Evolutionary conservation across 1,140 invertebrate species (phyloP).

Genomic region (Diorhabda carinulata): DNA sequence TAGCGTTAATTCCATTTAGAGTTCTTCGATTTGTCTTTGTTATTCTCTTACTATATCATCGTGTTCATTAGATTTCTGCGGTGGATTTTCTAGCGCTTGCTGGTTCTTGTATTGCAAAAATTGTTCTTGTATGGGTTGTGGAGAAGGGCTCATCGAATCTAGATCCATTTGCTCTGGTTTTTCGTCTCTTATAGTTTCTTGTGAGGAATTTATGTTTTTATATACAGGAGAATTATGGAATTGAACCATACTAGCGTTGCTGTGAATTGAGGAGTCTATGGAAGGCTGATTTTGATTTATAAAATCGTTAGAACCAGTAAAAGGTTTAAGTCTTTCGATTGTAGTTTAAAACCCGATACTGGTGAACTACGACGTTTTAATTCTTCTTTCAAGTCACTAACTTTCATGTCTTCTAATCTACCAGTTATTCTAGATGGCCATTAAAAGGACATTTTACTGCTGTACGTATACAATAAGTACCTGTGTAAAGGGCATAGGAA

Average conservation of each 20-base stretch:
- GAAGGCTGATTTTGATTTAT: conserved; percentile 30
- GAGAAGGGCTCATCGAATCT: conserved; percentile 36
- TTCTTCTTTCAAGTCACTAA: conserved; percentile 90
- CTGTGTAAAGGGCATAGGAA: no score
- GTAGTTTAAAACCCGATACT: conserved; percentile 93
- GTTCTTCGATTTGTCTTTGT: conserved; percentile 80
- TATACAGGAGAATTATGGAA: conserved; percentile 31
- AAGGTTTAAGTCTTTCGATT: conserved; percentile 90
- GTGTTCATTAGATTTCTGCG: conserved; percentile 19
- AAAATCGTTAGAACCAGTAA: conserved; percentile 38
- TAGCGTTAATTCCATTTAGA: conserved; percentile 76
- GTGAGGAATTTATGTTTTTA: conserved; percentile 37
- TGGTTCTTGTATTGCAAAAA: conserved; percentile 29
- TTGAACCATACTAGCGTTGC: conserved; percentile 33
- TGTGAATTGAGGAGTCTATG: conserved; percentile 29
- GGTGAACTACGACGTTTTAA: conserved; percentile 88
- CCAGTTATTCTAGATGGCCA: conserved; percentile 53
- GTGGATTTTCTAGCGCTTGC: conserved; percentile 22
- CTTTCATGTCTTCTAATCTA: conserved; percentile 93
- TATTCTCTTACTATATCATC: conserved; percentile 80
- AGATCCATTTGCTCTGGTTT: conserved; percentile 38
- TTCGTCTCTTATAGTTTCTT: conserved; percentile 29
- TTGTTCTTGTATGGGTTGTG: conserved; percentile 24
- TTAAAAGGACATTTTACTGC: no score
- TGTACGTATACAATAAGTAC: no score